Evolutionary conservation across 2,797 vertebrate genomes (phyloP), one percentile per base, ranked within the genome.

Genomic region (Sebastiscus tertius): DNA sequence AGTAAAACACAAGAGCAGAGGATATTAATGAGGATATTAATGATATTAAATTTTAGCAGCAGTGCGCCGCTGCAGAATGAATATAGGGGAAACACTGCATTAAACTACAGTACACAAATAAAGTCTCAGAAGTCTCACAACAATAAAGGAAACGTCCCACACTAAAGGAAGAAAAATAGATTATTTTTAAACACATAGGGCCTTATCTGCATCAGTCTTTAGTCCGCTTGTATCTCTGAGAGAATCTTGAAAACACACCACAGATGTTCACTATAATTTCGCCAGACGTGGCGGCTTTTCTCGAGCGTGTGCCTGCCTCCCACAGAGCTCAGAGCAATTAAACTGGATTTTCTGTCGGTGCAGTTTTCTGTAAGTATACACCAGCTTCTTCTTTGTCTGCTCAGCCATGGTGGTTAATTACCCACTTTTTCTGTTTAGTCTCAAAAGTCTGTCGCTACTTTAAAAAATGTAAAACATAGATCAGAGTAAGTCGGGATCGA

Each of bases 241-340:
- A 36, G 54, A 59, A 49, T 62, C 49, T 79, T 60, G 12, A 79
- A 73, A 84, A 74, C 27, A 74, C 27, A 61, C 49, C 46, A 55
- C 80, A 82, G 82, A 78, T 80, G 77, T 72, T 84, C 70, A n/a
- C 9, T 68, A 60, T 81, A 56, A 76, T 72, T 87, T 79, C 4
- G 8, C 24, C 49, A 82, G 49, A 56, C 52, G 24, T 20, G 55
- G 22, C 27, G 14, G 62, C 56, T 76, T 7, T 64, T 42, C 71
- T 63, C 42, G 42, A 52, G 18, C 73, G 64, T 34, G 77, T 10
- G 24, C 6, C 26, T 2, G 29, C 56, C 34, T 77, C 58, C 70
- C 73, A 60, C 22, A 22, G 27, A 82, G 59, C 46, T 27, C 22
- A 49, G 55, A 80, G 59, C 39, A 71, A 66, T 86, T 67, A 14